Conservation (phyloP, 2,888 invertebrate genomes). For the Nemapogon koenigi region DNA sequence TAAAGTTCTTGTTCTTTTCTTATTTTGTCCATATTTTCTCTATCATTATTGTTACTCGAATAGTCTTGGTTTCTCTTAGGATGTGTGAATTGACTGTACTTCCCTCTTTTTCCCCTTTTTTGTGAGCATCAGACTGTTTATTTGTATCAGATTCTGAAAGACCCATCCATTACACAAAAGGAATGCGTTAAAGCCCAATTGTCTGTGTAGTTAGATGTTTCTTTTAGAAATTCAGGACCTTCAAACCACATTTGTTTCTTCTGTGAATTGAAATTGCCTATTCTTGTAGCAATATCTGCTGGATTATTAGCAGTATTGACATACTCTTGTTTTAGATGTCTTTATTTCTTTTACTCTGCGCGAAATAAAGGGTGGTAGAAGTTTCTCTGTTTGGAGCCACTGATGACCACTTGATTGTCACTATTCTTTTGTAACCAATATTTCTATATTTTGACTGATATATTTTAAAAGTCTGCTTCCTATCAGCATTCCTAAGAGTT, state of each 20-base stretch:
- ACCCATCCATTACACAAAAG: no score
- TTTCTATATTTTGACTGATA: background rate
- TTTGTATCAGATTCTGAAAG: no score
- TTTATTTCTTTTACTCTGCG: background rate
- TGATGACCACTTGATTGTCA: no score
- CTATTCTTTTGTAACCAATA: background rate
- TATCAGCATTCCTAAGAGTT: background rate
- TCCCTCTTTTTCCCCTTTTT: no score
- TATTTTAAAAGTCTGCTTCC: slow-evolving; percentile 1
- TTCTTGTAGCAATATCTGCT: slow-evolving; percentile 2
- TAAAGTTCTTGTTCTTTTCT: no score
- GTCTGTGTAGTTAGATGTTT: no score
- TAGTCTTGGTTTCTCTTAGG: no score
- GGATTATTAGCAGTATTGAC: background rate
- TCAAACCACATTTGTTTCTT: background rate
- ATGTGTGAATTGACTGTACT: no score
- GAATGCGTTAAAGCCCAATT: no score
- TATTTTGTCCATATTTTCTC: no score
- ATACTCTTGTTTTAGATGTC: background rate
- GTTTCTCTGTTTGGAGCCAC: background rate
- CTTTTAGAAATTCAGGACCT: background rate
- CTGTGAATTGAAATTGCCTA: background rate
- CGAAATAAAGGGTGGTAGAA: slow-evolving; percentile 1
- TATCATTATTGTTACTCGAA: no score
- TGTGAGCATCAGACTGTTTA: no score